A percentile compares a stretch with the other conserved stretches of the same genome.
Evolutionary conservation across 2,888 invertebrate genomes (phyloP).

Genomic region (Oligia latruncula): DNA sequence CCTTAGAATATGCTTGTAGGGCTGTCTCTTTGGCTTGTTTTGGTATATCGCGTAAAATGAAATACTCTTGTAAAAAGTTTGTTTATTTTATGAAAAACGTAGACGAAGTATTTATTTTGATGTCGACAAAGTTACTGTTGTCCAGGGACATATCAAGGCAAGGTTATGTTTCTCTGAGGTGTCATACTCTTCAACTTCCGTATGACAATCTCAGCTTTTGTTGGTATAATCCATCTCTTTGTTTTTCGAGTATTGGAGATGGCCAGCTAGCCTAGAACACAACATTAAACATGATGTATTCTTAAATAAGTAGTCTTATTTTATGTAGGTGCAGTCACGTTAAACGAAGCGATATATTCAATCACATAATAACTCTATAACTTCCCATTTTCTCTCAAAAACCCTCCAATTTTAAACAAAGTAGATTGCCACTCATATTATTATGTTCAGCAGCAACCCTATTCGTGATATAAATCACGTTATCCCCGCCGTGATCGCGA

Average conservation of each 20-base stretch:
- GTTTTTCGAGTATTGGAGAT: background rate
- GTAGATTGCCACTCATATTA: conserved; percentile 41
- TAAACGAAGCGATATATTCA: too few species aligned
- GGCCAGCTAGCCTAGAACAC: too few species aligned
- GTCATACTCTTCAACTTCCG: background rate
- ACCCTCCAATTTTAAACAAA: background rate
- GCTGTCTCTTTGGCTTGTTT: conserved; percentile 59
- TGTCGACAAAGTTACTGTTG: background rate
- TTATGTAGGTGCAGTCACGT: background rate
- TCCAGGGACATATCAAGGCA: background rate
- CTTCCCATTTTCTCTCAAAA: background rate
- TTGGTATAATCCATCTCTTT: background rate
- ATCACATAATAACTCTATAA: background rate
- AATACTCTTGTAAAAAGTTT: background rate
- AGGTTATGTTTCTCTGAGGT: conserved; percentile 9
- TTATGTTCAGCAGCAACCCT: conserved; percentile 72
- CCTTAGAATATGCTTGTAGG: conserved; percentile 67
- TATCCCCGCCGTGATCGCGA: conserved; percentile 84
- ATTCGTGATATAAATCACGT: conserved; percentile 86
- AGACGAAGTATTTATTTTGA: conserved; percentile 17
- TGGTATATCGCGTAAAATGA: background rate
- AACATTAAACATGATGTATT: too few species aligned
- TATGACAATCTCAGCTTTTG: background rate
- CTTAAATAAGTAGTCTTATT: background rate
- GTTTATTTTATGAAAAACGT: background rate